Evolutionary conservation across 64 coral and sea anemone species (phyloP), one percentile per base, ranked within the genome.

Genomic region (Platygyra sinensis): DNA sequence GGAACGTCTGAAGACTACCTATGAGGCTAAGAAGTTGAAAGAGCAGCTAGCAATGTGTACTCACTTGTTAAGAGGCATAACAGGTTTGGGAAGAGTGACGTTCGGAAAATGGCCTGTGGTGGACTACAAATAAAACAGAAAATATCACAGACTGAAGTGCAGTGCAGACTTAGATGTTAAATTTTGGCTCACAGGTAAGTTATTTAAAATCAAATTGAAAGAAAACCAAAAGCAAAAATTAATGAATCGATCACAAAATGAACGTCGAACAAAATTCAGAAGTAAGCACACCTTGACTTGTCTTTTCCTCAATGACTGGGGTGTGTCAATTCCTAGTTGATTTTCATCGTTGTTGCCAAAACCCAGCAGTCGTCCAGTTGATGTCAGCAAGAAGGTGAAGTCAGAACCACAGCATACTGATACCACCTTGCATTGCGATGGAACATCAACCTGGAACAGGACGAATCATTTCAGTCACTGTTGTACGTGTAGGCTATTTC

Each of bases 331-430:
- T 30, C 90, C 97, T 25, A 99, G 29, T 32, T 99, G 94, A 42
- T 99, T 99, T 49, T 99, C 88, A 9, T 99, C 97, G 60, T 99
- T 99, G 65, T 99, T 99, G 19, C 97, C 97, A 87, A 93, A 99
- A 29, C 94, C 97, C 42, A 99, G 51, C 28, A 99, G 88, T 75
- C 94, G 87, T 2, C 97, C 97, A 60, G 94, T 93, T 17, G 87
- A 33, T 18, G 94, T 99, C 50, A 96, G 79, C 0, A 99, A 85
- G 79, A 96, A 96, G 6, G 97, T 93, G 46, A 89, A 89, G 86
- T 99, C 97, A 74, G 90, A 65, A 18, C 97, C 94, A 71, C 97
- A 96, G 49, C 80, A 93, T 0, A 96, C 81, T 8, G 90, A 74
- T 73, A 79, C 83, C 51, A 96, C 78, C 52, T 86, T 92, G 86